These are phyloP conservation scores for Eucidaris tribuloides DNA, from an alignment of 35 echinoderm and acorn worm species.

Conservation along the genomic window DNA sequence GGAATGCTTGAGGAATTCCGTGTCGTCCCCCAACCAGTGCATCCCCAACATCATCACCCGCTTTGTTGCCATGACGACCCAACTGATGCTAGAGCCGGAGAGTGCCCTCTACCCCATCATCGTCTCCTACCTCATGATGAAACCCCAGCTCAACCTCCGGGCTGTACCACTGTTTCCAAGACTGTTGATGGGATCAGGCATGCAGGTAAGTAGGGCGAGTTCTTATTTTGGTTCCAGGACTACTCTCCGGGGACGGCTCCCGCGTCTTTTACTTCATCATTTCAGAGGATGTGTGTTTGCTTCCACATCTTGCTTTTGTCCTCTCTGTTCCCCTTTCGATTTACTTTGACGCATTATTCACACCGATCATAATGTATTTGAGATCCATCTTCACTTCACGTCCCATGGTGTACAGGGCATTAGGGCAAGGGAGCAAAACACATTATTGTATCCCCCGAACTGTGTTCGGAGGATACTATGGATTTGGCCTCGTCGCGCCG, in stretches of 20 bases:
- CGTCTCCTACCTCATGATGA: slow-evolving; percentile 64
- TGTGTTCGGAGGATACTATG: too few relatives aligned
- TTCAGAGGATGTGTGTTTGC: too few relatives aligned
- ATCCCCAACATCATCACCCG: slow-evolving; percentile 48
- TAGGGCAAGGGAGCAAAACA: too few relatives aligned
- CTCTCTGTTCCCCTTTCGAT: too few relatives aligned
- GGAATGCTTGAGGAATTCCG: slow-evolving; percentile 74
- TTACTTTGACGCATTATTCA: too few relatives aligned
- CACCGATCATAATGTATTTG: too few relatives aligned
- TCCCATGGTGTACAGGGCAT: too few relatives aligned
- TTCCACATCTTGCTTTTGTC: too few relatives aligned
- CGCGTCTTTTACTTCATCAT: background rate
- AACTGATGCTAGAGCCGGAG: slow-evolving; percentile 57
- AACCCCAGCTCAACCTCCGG: slow-evolving; percentile 62
- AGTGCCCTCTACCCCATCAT: slow-evolving; percentile 59
- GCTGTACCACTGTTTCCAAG: slow-evolving; percentile 63
- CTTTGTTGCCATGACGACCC: slow-evolving; percentile 36
- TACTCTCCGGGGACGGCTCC: background rate
- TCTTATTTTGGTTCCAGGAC: background rate
- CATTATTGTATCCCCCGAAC: too few relatives aligned
- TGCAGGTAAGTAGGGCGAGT: slow-evolving; percentile 46
- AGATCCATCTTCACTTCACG: too few relatives aligned
- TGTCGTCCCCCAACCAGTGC: slow-evolving; percentile 49
- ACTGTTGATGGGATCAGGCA: slow-evolving; percentile 55
- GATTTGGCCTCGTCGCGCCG: too few relatives aligned